Base-by-base conservation (phyloP, 2,797 vertebrate species). In the Periparus ater region DNA sequence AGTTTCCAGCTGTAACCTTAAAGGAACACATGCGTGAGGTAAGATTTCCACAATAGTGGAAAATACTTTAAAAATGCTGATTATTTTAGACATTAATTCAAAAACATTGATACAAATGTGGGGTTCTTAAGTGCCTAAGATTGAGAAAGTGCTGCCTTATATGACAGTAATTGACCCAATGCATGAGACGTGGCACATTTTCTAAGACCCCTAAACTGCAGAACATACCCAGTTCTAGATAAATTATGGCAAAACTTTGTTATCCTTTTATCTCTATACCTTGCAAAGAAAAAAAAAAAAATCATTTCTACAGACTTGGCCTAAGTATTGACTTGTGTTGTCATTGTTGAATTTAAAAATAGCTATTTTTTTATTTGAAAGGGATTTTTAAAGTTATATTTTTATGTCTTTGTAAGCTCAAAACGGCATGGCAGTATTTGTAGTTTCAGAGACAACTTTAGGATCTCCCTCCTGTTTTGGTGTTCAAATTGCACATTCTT, bases 1-100 rank as follows among this genome's bases (percentile, higher is more conserved):
- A 94, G 44, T 98, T 99, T 97, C 74, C 89, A 97, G 66, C 91
- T 92, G 45, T 96, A 77, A 93, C 97, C 45, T 65, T 99, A 47
- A 62, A 91, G 74, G 51, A 93, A 72, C 70, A 76, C 50, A 13
- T 97, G 21, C 13, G n/a, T 34, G 40, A 97, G 87, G 98, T 98
- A 98, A 97, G 88, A 44, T 51, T 51, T 45, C 62, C 10, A 67
- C 5, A 38, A 66, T 72, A 30, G 45, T 47, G 21, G 32, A 51
- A 93, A 88, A 62, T 57, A 42, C 42, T 93, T 89, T 58, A 6
- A 0, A 67, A 85, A 53, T 36, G n/a, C 7, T 73, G 27, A 4
- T 61, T 4, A 12, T 51, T 85, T 66, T 27, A 4, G 2, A 42
- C 25, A 42, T 54, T 65, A 57, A 25, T 63, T 38, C 6, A 74